Conservation (phyloP, 2,888 invertebrate species). For the Amblyteles armatorius region DNA sequence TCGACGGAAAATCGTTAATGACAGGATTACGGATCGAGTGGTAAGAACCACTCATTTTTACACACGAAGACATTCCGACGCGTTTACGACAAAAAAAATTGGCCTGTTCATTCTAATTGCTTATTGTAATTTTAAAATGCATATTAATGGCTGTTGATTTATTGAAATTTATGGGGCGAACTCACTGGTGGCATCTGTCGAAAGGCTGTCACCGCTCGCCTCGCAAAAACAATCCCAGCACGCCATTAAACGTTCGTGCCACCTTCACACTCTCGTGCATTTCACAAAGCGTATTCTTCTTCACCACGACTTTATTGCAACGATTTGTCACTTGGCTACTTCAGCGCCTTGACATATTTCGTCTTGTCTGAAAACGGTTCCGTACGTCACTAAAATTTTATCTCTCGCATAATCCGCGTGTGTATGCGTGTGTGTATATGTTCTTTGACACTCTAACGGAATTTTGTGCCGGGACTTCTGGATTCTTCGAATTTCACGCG, state of each 20-base stretch:
- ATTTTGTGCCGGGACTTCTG: constrained; percentile 31
- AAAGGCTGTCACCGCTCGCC: constrained; percentile 63
- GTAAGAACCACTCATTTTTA: neutral
- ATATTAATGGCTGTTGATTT: neutral
- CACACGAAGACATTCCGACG: neutral
- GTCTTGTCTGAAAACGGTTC: neutral
- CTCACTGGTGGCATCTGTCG: constrained; percentile 70
- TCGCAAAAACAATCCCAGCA: constrained; percentile 66
- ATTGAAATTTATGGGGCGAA: constrained; percentile 38
- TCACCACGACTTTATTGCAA: constrained; percentile 30
- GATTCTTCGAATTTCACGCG: constrained; percentile 16
- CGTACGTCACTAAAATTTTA: neutral
- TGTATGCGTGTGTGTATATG: neutral
- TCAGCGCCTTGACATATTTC: constrained; percentile 19
- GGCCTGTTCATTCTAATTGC: neutral
- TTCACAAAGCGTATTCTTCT: constrained; percentile 66
- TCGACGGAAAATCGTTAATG: constrained; percentile 19
- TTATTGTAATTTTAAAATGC: neutral
- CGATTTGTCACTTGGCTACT: constrained; percentile 16
- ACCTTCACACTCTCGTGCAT: constrained; percentile 71
- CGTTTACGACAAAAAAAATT: neutral
- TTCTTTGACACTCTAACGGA: constrained; percentile 31
- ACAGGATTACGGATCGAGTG: constrained; percentile 25
- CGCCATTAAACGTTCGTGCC: constrained; percentile 72
- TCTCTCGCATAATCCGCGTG: constrained; percentile 8